phyloP scores from a whole-genome alignment of 2,888 invertebrate species.

The Heliconius ismenius region DNA sequence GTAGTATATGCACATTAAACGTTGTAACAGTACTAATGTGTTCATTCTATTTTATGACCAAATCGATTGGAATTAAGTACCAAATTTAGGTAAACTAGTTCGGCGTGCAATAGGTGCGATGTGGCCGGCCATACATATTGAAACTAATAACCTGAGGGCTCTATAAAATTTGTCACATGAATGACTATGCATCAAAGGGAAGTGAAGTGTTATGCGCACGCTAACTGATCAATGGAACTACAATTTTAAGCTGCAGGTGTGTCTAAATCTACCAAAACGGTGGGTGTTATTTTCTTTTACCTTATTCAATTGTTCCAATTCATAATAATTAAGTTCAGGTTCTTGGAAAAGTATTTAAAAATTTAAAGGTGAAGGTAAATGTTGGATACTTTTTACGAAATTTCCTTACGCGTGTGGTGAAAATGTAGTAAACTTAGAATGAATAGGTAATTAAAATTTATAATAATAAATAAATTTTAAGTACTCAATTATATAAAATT shows the following conservation, averaged over 20 bases:
- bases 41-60: constrained; percentile 28
- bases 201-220: constrained; percentile 49
- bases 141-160: constrained; percentile 51
- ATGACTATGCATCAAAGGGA: constrained; percentile 58
- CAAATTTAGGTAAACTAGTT: constrained; percentile 35
- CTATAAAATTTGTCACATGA: constrained; percentile 58
- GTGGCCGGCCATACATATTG: constrained; percentile 46
- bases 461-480: too few relatives aligned
- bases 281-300: too few relatives aligned
- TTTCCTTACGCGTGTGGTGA: too few relatives aligned
- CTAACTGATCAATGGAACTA: constrained; percentile 43
- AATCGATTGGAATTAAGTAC: constrained; percentile 25
- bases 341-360: too few relatives aligned
- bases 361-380: too few relatives aligned
- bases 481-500: too few relatives aligned
- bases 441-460: too few relatives aligned
- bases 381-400: too few relatives aligned
- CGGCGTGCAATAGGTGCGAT: constrained; percentile 21
- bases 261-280: constrained; percentile 20
- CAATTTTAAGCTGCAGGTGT: constrained; percentile 33
- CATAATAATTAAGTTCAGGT: too few relatives aligned
- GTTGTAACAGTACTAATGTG: constrained; percentile 7
- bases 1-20: constrained; percentile 21
- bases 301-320: too few relatives aligned
- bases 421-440: too few relatives aligned